Evolutionary conservation across 2,888 invertebrate genomes (phyloP), one percentile per base, ranked within the genome.

Genomic region (Pomacea canaliculata): DNA sequence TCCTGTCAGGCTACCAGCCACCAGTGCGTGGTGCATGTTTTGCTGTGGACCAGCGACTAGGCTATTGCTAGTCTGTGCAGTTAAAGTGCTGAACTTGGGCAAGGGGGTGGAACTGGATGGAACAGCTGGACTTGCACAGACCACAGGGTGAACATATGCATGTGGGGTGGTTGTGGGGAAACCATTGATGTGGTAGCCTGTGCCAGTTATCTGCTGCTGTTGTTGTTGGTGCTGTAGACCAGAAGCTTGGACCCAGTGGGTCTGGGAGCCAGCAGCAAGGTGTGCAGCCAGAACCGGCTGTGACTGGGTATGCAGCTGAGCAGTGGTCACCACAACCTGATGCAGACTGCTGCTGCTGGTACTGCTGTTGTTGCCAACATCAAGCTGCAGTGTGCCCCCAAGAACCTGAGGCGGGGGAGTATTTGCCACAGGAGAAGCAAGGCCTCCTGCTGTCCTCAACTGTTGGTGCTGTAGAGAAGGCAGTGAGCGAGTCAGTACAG

Each of bases 111-210:
- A n/a, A 7, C 7, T 27, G 59, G 37, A 9, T 7, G 66, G 27
- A 37, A 56, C 8, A 2, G 48, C 48, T n/a, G 56, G 49, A n/a
- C 56, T 16, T 1, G 69, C 62, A 27, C 59, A 27, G 62, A 46
- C n/a, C 23, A 60, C 51, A 23, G 62, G n/a, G 49, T 69, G 67
- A 23, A 49, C 51, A 48, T 18, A 69, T 3, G 62, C 27, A 23
- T 60, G 69, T 27, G 59, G 74, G 13, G 62, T 16, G 4, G 74
- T 46, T 19, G 69, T n/a, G n/a, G 74, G 74, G 59, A 74, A 74
- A 0, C 74, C 74, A 23, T 74, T 74, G 63, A 74, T 59, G 19
- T 51, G 73, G 46, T 67, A 73, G 7, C 27, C n/a, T 13, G 73
- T n/a, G 59, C 37, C 37, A 19, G 48, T 13, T 37, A 19, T 37